Percentiles rank a stretch among this genome's conserved stretches.
These are phyloP conservation scores for Prinia subflava DNA, from an alignment of 2,113 vertebrate species.

Conservation along the genomic window DNA sequence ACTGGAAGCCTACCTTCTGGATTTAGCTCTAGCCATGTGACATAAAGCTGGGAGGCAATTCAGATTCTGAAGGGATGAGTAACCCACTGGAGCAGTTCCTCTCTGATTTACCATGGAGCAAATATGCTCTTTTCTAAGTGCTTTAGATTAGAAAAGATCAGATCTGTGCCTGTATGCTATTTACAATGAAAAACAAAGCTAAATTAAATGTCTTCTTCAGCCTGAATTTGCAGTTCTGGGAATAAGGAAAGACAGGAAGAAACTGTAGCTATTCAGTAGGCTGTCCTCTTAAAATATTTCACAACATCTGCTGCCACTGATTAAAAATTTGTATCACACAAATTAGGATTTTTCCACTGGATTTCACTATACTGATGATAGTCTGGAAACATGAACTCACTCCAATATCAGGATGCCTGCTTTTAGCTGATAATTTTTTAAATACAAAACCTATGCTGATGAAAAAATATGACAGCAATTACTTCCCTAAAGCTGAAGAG, in stretches of 20 bases:
- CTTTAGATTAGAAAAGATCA: not conserved
- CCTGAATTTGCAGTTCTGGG: not conserved
- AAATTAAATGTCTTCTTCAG: not conserved
- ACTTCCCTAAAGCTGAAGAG: not conserved
- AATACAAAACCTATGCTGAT: not conserved
- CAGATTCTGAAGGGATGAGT: not conserved
- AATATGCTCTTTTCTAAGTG: not conserved
- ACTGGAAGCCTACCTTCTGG: not conserved
- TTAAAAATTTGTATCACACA: not conserved
- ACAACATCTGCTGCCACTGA: not conserved
- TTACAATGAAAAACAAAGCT: not conserved
- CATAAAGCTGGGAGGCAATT: not conserved
- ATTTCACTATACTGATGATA: not conserved
- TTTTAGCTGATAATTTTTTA: not conserved
- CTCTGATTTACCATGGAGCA: not conserved
- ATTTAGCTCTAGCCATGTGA: not conserved
- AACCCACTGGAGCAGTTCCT: not conserved
- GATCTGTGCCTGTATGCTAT: not conserved
- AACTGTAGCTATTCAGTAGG: not conserved
- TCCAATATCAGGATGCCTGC: not conserved
- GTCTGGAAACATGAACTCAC: not conserved
- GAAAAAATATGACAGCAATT: not conserved
- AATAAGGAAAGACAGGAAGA: not conserved
- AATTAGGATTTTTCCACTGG: not conserved
- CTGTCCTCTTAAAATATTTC: not conserved